Base-by-base conservation (phyloP, 1,140 invertebrate species). In the Coboldia fuscipes region DNA sequence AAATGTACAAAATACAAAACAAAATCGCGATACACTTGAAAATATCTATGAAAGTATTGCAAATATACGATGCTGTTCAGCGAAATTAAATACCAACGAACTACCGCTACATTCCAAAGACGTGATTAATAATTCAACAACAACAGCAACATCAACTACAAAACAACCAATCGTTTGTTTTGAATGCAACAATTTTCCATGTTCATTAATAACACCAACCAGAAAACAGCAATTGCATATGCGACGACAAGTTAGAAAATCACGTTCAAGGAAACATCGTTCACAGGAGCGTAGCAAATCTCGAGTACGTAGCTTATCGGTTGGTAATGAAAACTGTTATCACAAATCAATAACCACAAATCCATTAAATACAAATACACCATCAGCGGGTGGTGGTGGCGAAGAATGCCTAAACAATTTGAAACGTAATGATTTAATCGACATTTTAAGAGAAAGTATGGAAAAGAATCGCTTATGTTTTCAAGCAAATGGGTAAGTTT, bases 401-500 rank as follows among this genome's bases (percentile, higher is more conserved):
- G 27, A 29, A n/a, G 51, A 54, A 30, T 54, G 51, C 36, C 51
- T 51, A 46, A 54, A 74, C 36, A 74, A 74, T 37, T 59, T 81
- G 39, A 80, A 84, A 48, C 63, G 77, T 41, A 73, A 81, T 47
- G 76, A 83, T 56, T 62, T 85, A 39, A 68, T 82, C 35, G 77
- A 83, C 58, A 77, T 86, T 42, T 79, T 86, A 45, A 75, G 85
- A 56, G 77, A 80, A 36, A 86, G 85, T 52, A 84, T 88, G 80
- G 81, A 85, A 55, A 81, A 84, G 57, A 85, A 86, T 56, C 80
- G 82, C 55, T 61, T 78, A 60, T 75, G 71, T 69, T 76, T 78
- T 68, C 72, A 79, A 63, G 65, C 71, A 51, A 67, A 69, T 54
- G 74, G 74, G 75, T 78, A 57, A 58, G 48, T 20, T 5, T 31